These are phyloP conservation scores for Lasius platythorax DNA, from an alignment of 2,888 invertebrate species.

Conservation along the genomic window DNA sequence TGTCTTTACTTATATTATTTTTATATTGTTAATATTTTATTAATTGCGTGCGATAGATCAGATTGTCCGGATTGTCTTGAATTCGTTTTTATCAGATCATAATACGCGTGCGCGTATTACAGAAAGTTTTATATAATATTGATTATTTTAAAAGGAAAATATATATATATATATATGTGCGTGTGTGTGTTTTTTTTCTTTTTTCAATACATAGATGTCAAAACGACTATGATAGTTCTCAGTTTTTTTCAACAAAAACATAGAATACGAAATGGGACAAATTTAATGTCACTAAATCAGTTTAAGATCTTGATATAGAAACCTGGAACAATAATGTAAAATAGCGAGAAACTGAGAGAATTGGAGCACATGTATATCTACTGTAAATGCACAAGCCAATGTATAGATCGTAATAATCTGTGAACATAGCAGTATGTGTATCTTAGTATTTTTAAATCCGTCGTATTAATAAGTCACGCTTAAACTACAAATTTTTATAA, in stretches of 20 bases:
- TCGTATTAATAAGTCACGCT: neutral
- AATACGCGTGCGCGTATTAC: neutral
- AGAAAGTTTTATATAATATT: neutral
- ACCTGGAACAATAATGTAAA: neutral
- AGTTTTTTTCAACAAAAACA: neutral
- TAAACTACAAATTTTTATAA: neutral
- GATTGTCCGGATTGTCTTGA: neutral
- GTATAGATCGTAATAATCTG: neutral
- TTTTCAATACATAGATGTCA: neutral
- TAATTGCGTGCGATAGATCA: neutral
- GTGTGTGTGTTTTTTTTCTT: neutral
- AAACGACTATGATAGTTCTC: neutral
- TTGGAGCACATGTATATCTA: neutral
- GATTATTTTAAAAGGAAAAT: neutral
- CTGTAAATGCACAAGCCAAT: neutral
- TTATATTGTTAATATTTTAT: neutral
- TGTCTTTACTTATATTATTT: neutral
- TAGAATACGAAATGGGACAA: neutral
- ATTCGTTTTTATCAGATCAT: neutral
- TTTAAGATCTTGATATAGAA: neutral
- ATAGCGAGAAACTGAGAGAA: neutral
- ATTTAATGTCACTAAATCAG: constrained; percentile 4
- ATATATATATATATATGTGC: neutral
- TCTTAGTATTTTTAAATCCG: neutral
- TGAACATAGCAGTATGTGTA: neutral